phyloP scores from a whole-genome alignment of 2,888 invertebrate genomes.

The Uropetala carovei region DNA sequence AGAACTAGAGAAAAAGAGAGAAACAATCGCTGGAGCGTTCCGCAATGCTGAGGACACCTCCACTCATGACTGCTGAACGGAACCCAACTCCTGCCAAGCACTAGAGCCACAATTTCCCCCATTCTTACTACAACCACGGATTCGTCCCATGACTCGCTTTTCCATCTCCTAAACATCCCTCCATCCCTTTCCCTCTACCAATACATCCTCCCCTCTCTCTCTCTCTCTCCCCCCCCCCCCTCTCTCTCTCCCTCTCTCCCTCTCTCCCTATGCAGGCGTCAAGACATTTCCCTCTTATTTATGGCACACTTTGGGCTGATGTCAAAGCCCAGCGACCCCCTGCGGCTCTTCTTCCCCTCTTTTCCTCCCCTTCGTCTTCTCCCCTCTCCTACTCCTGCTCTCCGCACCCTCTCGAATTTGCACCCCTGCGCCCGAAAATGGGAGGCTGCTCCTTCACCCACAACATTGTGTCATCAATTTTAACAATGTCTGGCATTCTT shows the following conservation, averaged over 20 bases:
- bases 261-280: conserved; percentile 20
- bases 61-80: conserved; percentile 28
- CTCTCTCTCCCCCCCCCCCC: background rate
- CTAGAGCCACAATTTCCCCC: conserved; percentile 16
- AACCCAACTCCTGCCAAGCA: conserved; percentile 8
- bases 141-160: background rate
- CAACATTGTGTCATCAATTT: conserved; percentile 41
- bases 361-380: background rate
- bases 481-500: conserved; percentile 38
- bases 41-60: background rate
- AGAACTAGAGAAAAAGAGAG: background rate
- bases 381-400: background rate
- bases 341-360: background rate
- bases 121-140: background rate
- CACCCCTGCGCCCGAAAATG: background rate
- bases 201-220: background rate
- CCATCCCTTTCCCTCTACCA: background rate
- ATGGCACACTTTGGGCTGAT: conserved; percentile 51
- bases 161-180: background rate
- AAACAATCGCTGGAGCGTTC: conserved; percentile 14
- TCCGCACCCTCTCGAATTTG: background rate
- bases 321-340: conserved; percentile 10
- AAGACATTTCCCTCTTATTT: conserved; percentile 49
- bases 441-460: conserved; percentile 30
- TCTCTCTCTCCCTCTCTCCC: background rate